Conservation (phyloP, 2,113 vertebrate species). For the Willisornis vidua region DNA sequence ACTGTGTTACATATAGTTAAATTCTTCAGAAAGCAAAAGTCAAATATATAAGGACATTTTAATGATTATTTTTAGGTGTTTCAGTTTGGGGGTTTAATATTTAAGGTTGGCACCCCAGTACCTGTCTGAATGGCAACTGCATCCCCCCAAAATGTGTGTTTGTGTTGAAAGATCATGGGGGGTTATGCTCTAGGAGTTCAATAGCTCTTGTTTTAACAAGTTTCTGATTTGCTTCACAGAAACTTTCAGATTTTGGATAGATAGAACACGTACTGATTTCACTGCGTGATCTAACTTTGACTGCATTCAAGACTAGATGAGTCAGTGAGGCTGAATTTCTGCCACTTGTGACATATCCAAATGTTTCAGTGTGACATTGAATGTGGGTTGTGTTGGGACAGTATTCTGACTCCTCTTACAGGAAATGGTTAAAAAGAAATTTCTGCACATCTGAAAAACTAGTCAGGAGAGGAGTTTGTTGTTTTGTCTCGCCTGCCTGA, state of each 20-base stretch:
- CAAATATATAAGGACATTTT: background rate
- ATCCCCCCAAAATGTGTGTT: background rate
- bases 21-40: background rate
- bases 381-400: background rate
- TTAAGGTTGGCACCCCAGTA: background rate
- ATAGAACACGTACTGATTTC: background rate
- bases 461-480: slow-evolving; percentile 14
- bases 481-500: slow-evolving; percentile 19
- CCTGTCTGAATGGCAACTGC: background rate
- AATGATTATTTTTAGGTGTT: background rate
- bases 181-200: background rate
- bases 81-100: background rate
- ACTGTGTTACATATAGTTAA: background rate
- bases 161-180: background rate
- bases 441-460: slow-evolving; percentile 42
- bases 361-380: background rate
- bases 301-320: background rate
- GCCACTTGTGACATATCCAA: background rate
- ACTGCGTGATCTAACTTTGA: background rate
- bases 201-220: background rate
- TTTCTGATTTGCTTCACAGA: background rate
- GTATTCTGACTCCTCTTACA: background rate
- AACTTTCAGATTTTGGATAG: background rate
- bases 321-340: background rate
- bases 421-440: slow-evolving; percentile 36